Percentiles rank a stretch among this genome's conserved stretches.
Conservation (phyloP, 2,888 invertebrate genomes). For the Serripes groenlandicus region DNA sequence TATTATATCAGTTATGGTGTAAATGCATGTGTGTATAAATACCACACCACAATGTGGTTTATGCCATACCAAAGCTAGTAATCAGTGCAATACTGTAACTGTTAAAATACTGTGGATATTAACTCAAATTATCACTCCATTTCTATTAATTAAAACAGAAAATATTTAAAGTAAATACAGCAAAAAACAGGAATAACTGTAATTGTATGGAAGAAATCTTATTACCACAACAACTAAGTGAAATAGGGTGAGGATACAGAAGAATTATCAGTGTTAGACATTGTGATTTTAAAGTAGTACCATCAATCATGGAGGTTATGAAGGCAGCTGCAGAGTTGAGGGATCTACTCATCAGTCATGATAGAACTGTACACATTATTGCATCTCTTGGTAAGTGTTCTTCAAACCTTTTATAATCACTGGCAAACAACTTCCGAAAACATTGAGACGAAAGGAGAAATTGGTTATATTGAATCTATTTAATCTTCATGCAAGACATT, state of each 20-base stretch:
- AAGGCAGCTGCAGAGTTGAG: slow-evolving; percentile 21
- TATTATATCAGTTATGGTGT: background rate
- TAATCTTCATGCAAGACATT: too few species aligned
- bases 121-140: too few species aligned
- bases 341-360: slow-evolving; percentile 29
- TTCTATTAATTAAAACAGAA: too few species aligned
- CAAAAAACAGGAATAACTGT: too few species aligned
- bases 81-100: too few species aligned
- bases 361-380: slow-evolving; percentile 22
- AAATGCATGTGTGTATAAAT: background rate
- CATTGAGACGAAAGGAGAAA: background rate
- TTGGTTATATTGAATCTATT: background rate
- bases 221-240: too few species aligned
- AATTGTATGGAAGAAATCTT: too few species aligned
- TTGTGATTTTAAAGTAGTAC: too few species aligned
- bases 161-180: too few species aligned
- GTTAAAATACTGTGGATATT: too few species aligned
- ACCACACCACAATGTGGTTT: background rate
- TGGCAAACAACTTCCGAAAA: background rate
- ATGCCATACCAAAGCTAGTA: slow-evolving; percentile 24
- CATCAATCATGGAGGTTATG: slow-evolving; percentile 31
- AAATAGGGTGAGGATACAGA: too few species aligned
- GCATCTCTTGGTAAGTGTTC: slow-evolving; percentile 41
- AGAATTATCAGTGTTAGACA: too few species aligned
- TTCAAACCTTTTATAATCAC: background rate